phyloP scores from a whole-genome alignment of 2,888 invertebrate species.

The Dolichopus griseipennis region DNA sequence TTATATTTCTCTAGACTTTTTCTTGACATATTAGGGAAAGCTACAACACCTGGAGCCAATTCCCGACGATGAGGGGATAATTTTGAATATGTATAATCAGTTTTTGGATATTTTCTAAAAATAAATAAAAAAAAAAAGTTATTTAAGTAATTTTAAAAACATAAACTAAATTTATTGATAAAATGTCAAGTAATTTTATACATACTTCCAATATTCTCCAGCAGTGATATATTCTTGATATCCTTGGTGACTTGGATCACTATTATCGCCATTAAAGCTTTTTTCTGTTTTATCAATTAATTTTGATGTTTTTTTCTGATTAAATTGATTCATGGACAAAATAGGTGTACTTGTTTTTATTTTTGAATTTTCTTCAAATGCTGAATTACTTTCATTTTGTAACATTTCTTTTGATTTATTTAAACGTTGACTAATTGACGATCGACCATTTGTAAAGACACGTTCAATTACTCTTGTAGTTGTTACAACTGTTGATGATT shows the following conservation, averaged over 20 bases:
- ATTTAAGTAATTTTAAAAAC: slow-evolving; percentile 14
- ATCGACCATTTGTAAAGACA: not conserved
- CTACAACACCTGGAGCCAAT: slow-evolving; percentile 67
- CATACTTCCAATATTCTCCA: slow-evolving; percentile 80
- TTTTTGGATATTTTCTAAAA: slow-evolving; percentile 74
- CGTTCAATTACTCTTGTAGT: slow-evolving; percentile 30
- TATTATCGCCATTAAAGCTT: slow-evolving; percentile 25
- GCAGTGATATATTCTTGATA: slow-evolving; percentile 67
- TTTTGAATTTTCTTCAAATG: slow-evolving; percentile 28
- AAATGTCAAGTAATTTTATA: slow-evolving; percentile 26
- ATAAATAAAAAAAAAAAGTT: slow-evolving; percentile 28
- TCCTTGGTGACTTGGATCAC: slow-evolving; percentile 50
- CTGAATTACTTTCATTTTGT: slow-evolving; percentile 34
- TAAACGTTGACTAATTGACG: not conserved
- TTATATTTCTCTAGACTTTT: slow-evolving; percentile 55
- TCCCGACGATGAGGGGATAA: slow-evolving; percentile 73
- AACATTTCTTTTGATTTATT: slow-evolving; percentile 32
- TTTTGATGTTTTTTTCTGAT: slow-evolving; percentile 17
- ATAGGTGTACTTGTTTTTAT: slow-evolving; percentile 22
- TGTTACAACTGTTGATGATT: slow-evolving; percentile 14
- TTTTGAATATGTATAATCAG: slow-evolving; percentile 81
- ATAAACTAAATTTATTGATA: slow-evolving; percentile 11
- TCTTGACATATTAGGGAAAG: slow-evolving; percentile 85
- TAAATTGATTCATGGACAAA: slow-evolving; percentile 18
- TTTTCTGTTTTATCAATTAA: slow-evolving; percentile 12